Base-by-base conservation (phyloP, 1,140 invertebrate genomes). In the Calliphora vicina region DNA sequence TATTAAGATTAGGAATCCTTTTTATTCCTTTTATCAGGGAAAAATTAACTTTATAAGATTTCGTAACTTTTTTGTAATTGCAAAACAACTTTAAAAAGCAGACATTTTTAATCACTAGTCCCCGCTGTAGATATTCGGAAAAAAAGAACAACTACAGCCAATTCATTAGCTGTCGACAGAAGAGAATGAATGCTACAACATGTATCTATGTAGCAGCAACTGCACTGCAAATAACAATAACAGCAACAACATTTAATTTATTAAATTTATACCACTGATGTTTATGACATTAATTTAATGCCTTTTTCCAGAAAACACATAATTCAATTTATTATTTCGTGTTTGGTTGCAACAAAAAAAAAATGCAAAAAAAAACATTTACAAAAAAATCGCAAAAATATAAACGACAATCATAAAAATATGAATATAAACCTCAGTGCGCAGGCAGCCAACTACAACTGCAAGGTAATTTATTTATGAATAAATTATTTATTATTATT, bases 241-340 rank as follows among this genome's bases (percentile, higher is more conserved):
- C n/a, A 57, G 20, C 57, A 67, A 67, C 61, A 67, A 23, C 20
- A 67, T 67, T 23, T 23, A 67, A 78, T 78, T 78, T 78, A 78
- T 43, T 78, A 78, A 78, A 78, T 78, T 20, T 78, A 42, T 43
- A 78, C 74, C 74, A 78, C 74, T 43, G 74, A 78, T 78, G 74
- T 78, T 78, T 78, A 78, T 78, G 74, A 78, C 74, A 43, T 43
- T 78, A 78, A 78, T 78, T 78, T 78, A 78, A 78, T 78, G 74
- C 35, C 35, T 43, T 45, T 78, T 43, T 20, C 35, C 35, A 25
- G 74, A 78, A 43, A 43, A 78, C 35, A 25, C 23, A 78, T 78
- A 78, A 78, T 43, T 78, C 42, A 78, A 78, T 78, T 78, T 78
- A 43, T 78, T 78, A 78, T 43, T 78, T 43, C 17, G 29, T 35